Base-by-base conservation (phyloP, 2,797 vertebrate genomes). In the Prunella strophiata region DNA sequence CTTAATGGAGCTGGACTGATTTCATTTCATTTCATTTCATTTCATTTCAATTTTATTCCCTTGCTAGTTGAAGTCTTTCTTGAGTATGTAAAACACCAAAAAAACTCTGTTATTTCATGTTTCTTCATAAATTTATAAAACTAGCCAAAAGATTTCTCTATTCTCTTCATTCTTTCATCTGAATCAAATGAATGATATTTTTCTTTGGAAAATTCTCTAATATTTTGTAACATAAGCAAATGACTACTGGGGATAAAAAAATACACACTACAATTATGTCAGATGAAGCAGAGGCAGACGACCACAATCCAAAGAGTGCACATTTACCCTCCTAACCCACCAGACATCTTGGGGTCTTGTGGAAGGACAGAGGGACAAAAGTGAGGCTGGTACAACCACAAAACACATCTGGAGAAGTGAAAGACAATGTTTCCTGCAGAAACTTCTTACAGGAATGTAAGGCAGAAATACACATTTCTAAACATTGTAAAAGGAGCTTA, bases 401-500 rank as follows among this genome's bases (percentile, higher is more conserved):
- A 23, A 67, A 47, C 77, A 7, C 6, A 32, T 5, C 5, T 34
- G 43, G 5, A 59, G 13, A 67, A 77, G 17, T 32, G 29, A 65
- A 65, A 66, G 29, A 26, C 58, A 67, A 6, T 17, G 10, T 55
- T 88, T 86, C 29, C 34, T 27, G 4, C 27, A 58, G 21, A 82
- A 88, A 23, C 6, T 40, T 36, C 7, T 50, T 61, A 32, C 13
- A 65, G 30, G 47, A 63, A 72, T 2, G 3, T 29, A 26, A 34
- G 22, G 36, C 9, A 27, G 54, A 80, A 62, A n/a, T 21, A 29
- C 0, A 0, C 2, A 2, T 43, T 36, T 48, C 19, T 66, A 26
- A 70, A 43, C 15, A 16, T 15, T 45, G 10, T 21, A 34, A 68
- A 86, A 55, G 6, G 7, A 43, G 42, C 32, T 66, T 80, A 12